Conservation (phyloP, 2,888 invertebrate genomes). For the Punctoribates punctum region DNA sequence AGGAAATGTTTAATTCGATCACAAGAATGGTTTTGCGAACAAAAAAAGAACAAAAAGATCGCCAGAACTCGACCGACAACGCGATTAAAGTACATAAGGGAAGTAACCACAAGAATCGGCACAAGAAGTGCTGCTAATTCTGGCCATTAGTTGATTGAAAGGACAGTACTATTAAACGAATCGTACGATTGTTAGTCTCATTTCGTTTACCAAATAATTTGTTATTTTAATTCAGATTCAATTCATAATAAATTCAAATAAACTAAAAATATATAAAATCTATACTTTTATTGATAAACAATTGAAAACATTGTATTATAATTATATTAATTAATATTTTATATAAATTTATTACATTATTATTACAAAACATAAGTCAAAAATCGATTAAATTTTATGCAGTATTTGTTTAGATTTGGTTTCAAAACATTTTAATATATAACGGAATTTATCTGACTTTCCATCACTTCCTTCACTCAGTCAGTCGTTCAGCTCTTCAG, state of each 20-base stretch:
- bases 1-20: conserved; percentile 78
- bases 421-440: no score
- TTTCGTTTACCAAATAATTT: background rate
- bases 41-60: conserved; percentile 64
- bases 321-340: conserved; percentile 10
- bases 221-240: background rate
- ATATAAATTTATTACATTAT: background rate
- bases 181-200: background rate
- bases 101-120: conserved; percentile 40
- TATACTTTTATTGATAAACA: conserved; percentile 6
- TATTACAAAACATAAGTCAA: background rate
- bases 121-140: conserved; percentile 40
- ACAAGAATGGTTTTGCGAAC: conserved; percentile 76
- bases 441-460: background rate
- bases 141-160: background rate
- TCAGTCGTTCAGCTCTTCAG: no score
- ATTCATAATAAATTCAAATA: background rate
- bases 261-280: background rate
- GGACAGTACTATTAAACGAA: background rate
- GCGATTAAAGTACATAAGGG: conserved; percentile 65
- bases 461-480: no score
- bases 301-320: conserved; percentile 6
- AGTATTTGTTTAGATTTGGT: background rate
- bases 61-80: conserved; percentile 57
- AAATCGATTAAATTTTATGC: background rate